Evolutionary conservation across 2,113 vertebrate species (phyloP).

Genomic region (Jacana jacana): DNA sequence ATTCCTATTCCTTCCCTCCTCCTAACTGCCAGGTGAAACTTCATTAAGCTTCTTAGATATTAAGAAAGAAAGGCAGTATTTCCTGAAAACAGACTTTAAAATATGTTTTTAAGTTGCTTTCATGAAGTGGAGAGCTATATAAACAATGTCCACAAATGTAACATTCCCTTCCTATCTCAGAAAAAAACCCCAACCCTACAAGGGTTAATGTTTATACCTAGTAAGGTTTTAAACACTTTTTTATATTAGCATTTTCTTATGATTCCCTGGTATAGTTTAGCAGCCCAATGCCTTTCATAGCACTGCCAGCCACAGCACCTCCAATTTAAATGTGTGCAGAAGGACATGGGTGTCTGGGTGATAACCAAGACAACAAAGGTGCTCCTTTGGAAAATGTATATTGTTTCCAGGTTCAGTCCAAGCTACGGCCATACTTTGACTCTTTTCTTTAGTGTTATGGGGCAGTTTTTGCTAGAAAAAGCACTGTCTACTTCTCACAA

Average conservation of each 20-base stretch:
- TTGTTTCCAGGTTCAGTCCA: neutral
- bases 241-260: neutral
- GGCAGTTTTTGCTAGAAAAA: neutral
- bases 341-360: neutral
- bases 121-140: neutral
- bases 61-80: neutral
- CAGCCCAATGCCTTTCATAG: neutral
- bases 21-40: neutral
- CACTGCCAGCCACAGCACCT: neutral
- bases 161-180: neutral
- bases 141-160: neutral
- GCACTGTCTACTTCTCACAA: neutral
- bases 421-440: neutral
- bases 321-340: neutral
- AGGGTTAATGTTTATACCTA: neutral
- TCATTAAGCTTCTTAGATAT: neutral
- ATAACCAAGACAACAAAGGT: neutral
- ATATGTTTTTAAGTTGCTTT: neutral
- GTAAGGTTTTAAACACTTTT: neutral
- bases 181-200: neutral
- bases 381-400: neutral
- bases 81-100: neutral
- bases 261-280: neutral
- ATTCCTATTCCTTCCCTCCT: neutral
- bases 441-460: neutral